Base-by-base conservation (phyloP, 2,113 vertebrate genomes). In the Athene cunicularia region DNA sequence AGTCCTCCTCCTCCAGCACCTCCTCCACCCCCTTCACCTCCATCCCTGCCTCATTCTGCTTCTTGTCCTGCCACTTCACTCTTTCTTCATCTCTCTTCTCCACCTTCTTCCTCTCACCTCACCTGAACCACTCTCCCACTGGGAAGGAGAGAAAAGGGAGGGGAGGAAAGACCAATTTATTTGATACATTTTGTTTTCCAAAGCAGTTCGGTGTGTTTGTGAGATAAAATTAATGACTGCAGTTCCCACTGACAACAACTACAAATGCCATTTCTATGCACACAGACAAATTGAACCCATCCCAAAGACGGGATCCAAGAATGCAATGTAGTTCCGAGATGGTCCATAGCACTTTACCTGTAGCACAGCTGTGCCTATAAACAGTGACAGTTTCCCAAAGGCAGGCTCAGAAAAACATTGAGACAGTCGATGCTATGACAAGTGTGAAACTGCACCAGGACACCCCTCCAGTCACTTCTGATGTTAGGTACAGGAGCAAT, bases 391-490 rank as follows among this genome's bases (percentile, higher is more conserved):
- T n/a, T 66, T 3, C 7, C 23, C 18, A 80, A 70, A 71, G 39
- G 14, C 20, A 82, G 71, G 12, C 33, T 60, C 22, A 41, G 28
- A 24, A 59, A 64, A 90, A 27, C 9, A 4, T 24, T 79, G 56
- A 64, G 21, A 8, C 3, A 0, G 12, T 55, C 2, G 1, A 35
- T 71, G 8, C 4, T 39, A 47, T 12, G 21, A 26, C 22, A 75
- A 66, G 26, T 0, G 0, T 5, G 37, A 52, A 16, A 26, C 32
- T 70, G 22, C 13, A 45, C 39, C 17, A 64, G 49, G 37, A 30
- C 1, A 1, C 7, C 8, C 5, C 15, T 80, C 23, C 45, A 56
- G 9, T 56, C 19, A 53, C 33, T 83, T 82, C 23, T 41, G 28
- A 28, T 47, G 8, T 52, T 52, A 66, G 24, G 19, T 59, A 39